Percentiles rank a stretch among this genome's conserved stretches.
Evolutionary conservation across 1,140 invertebrate genomes (phyloP).

Genomic region (Augochlora pura): DNA sequence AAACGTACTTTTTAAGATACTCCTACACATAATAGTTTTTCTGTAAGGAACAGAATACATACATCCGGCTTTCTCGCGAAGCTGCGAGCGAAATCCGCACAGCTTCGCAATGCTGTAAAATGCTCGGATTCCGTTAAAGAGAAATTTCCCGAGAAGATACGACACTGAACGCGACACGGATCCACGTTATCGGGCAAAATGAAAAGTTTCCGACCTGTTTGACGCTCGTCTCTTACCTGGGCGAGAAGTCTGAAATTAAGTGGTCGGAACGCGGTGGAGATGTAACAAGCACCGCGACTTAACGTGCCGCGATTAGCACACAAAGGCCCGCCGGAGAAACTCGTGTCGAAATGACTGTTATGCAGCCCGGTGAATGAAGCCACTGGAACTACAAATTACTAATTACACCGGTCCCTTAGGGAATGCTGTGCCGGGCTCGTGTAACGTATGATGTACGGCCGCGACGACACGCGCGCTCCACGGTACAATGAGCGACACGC

Average conservation of each 20-base stretch:
- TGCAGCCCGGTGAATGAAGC: slow-evolving; percentile 50
- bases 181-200: too few relatives aligned
- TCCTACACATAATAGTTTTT: too few relatives aligned
- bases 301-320: slow-evolving; percentile 19
- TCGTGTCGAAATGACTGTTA: slow-evolving; percentile 53
- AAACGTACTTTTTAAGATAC: too few relatives aligned
- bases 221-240: too few relatives aligned
- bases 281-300: slow-evolving; percentile 31
- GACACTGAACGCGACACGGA: too few relatives aligned
- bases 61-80: too few relatives aligned
- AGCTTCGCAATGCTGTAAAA: too few relatives aligned
- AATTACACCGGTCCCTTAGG: slow-evolving; percentile 57
- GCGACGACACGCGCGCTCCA: slow-evolving; percentile 34
- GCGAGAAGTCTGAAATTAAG: slow-evolving; percentile 17
- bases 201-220: too few relatives aligned
- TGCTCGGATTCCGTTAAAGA: too few relatives aligned
- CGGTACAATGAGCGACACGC: slow-evolving; percentile 35
- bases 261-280: slow-evolving; percentile 1
- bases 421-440: slow-evolving; percentile 51
- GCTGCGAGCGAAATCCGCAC: too few relatives aligned
- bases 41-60: too few relatives aligned
- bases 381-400: slow-evolving; percentile 54
- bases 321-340: slow-evolving; percentile 17
- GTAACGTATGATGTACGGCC: slow-evolving; percentile 36
- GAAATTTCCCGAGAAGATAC: too few relatives aligned